These are phyloP conservation scores for Tapirus indicus DNA, from an alignment of 2,797 vertebrate genomes.

Conservation along the genomic window DNA sequence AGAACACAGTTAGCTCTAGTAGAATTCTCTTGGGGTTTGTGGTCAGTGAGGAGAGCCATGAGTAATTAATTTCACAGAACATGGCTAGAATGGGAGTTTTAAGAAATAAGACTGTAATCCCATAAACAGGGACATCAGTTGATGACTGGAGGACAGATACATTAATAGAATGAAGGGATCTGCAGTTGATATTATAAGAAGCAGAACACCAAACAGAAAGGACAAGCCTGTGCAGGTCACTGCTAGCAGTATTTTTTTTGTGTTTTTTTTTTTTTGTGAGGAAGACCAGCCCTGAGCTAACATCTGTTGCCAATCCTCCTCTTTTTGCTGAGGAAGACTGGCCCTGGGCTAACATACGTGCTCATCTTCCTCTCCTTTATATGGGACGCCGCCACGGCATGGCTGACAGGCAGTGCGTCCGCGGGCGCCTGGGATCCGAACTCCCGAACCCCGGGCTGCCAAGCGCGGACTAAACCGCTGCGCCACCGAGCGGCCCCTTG, in stretches of 20 bases:
- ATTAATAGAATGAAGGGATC: background rate
- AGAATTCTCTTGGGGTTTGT: background rate
- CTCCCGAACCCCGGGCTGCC: no score
- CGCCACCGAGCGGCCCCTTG: no score
- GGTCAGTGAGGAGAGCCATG: background rate
- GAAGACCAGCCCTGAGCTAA: no score
- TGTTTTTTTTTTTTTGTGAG: background rate
- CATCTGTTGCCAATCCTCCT: no score
- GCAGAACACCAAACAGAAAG: background rate
- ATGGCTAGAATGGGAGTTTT: background rate
- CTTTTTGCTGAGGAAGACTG: no score
- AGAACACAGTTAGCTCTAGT: background rate
- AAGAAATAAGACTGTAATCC: background rate
- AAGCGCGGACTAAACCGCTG: no score
- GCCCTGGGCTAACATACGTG: no score
- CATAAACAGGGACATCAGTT: background rate
- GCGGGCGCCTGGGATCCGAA: no score
- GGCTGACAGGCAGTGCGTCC: no score
- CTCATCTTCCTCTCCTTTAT: no score
- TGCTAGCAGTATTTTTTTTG: background rate
- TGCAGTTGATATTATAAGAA: background rate
- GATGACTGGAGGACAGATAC: rapidly evolving
- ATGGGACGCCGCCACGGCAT: no score
- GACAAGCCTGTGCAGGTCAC: background rate
- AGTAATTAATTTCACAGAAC: background rate